Evolutionary conservation across 2,888 invertebrate genomes (phyloP).

Genomic region (Hartigia nigra): DNA sequence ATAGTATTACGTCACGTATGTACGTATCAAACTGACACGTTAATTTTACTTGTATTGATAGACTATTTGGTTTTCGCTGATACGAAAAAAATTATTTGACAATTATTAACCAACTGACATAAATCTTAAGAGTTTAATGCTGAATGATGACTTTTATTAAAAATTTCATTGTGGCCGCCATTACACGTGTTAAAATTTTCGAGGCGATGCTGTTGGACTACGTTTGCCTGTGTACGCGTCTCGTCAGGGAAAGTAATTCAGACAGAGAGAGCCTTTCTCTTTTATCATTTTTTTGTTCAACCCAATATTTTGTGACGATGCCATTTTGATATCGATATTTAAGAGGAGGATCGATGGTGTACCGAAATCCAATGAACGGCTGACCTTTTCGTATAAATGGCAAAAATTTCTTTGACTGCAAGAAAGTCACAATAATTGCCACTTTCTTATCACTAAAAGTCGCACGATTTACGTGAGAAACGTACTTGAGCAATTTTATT

Average conservation of each 20-base stretch:
- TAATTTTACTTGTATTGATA: no score
- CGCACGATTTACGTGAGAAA: neutral
- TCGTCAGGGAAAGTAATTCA: slow-evolving; percentile 49
- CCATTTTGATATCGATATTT: neutral
- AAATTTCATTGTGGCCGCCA: neutral
- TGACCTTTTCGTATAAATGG: neutral
- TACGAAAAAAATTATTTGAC: neutral
- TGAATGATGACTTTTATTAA: neutral
- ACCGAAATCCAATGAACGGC: neutral
- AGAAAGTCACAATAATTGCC: neutral
- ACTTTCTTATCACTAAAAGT: neutral
- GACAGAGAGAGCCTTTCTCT: slow-evolving; percentile 53
- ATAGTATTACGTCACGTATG: neutral
- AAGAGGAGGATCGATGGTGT: neutral
- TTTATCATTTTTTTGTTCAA: slow-evolving; percentile 3
- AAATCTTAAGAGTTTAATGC: neutral
- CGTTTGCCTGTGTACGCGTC: neutral
- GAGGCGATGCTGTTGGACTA: neutral
- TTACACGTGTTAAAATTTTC: neutral
- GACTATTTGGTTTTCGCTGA: neutral
- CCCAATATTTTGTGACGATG: neutral
- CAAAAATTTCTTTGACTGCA: no score
- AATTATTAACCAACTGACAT: neutral
- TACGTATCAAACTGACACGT: no score
- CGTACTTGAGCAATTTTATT: neutral